phyloP scores from a whole-genome alignment of 92 coral and sea anemone genomes.

The Bergia puertoricense region DNA sequence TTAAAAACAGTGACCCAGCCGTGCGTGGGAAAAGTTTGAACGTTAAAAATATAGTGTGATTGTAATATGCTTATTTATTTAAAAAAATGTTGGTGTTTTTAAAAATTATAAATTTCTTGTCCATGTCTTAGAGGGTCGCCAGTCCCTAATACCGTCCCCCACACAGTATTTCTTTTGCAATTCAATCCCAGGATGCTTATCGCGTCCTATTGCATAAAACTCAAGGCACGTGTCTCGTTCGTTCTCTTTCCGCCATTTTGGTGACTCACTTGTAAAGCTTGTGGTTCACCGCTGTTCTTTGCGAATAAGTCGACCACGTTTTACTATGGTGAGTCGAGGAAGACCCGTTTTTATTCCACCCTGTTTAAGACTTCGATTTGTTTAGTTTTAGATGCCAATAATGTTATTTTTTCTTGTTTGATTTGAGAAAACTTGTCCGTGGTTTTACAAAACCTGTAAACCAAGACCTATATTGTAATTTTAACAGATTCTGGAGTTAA shows the following conservation, averaged over 20 bases:
- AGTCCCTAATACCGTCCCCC: neutral
- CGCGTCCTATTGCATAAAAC: constrained; percentile 42
- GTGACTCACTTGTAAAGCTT: constrained; percentile 50
- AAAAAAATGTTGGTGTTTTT: neutral
- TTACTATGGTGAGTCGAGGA: constrained; percentile 74
- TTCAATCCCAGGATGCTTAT: constrained; percentile 53
- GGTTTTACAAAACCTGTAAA: too few relatives aligned
- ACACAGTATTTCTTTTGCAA: constrained; percentile 3
- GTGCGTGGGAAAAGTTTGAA: neutral
- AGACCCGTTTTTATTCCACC: neutral
- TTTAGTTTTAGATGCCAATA: neutral
- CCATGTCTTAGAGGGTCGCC: neutral
- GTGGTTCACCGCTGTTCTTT: constrained; percentile 99
- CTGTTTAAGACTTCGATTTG: neutral
- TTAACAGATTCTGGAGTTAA: too few relatives aligned
- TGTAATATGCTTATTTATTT: too few relatives aligned
- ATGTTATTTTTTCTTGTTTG: neutral
- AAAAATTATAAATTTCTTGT: neutral
- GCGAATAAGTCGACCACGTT: constrained; percentile 99
- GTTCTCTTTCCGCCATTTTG: constrained; percentile 73
- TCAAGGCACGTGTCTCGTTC: constrained; percentile 59
- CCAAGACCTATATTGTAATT: too few relatives aligned
- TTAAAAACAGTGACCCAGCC: neutral
- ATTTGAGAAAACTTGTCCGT: neutral
- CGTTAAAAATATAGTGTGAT: neutral